A percentile compares a stretch with the other conserved stretches of the same genome.
These are phyloP conservation scores for Patella ulyssiponensis DNA, from an alignment of 2,888 invertebrate species.

Conservation along the genomic window DNA sequence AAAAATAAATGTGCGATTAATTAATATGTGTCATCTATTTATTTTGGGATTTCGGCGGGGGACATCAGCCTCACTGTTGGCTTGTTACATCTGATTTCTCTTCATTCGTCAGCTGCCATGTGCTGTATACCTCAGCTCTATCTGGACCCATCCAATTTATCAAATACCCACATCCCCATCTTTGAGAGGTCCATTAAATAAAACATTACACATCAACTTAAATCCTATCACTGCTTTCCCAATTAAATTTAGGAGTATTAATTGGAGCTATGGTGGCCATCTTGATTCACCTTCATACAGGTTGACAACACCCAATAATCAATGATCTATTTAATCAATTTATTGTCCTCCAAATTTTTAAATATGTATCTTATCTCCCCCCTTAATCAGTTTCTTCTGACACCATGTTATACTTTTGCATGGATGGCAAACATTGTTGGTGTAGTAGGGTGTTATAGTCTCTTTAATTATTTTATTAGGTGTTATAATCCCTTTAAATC, in stretches of 20 bases:
- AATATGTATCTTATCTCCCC: background rate
- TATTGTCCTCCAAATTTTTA: background rate
- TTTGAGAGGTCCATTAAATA: background rate
- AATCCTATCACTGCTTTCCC: background rate
- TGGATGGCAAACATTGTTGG: no score
- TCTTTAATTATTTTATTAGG: no score
- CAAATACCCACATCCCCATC: background rate
- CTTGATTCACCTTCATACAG: background rate
- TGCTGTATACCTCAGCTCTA: background rate
- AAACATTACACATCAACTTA: background rate
- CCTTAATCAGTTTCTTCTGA: constrained; percentile 1
- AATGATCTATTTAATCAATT: background rate
- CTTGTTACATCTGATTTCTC: background rate
- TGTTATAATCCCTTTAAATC: no score
- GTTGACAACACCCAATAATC: background rate
- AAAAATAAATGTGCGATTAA: no score
- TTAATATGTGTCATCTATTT: no score
- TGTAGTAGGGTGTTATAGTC: no score
- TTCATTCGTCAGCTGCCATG: background rate
- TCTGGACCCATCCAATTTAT: constrained; percentile 2
- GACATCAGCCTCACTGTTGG: no score
- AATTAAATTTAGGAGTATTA: background rate
- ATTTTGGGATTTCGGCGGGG: no score
- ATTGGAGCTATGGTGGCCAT: background rate
- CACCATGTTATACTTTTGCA: background rate